A percentile compares a stretch with the other conserved stretches of the same genome.
Evolutionary conservation across 1,140 invertebrate genomes (phyloP).

Genomic region (Apis florea): DNA sequence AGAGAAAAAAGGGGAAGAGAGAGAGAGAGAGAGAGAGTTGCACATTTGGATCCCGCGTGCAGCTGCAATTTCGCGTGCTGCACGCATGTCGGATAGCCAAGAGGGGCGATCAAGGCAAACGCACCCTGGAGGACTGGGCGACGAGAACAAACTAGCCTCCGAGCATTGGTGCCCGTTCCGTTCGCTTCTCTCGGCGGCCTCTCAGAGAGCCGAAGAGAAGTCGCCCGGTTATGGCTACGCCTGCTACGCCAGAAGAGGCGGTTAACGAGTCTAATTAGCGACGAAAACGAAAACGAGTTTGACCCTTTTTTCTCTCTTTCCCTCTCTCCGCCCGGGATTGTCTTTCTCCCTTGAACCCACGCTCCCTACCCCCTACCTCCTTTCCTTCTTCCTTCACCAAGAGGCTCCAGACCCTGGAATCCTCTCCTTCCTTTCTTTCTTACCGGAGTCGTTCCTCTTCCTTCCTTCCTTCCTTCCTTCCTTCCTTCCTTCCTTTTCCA

Average conservation of each 20-base stretch:
- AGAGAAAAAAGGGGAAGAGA: no score
- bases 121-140: slow-evolving; percentile 76
- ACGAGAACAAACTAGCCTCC: slow-evolving; percentile 76
- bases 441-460: no score
- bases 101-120: slow-evolving; percentile 72
- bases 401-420: slow-evolving; percentile 8
- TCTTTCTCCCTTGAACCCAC: slow-evolving; percentile 41
- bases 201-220: slow-evolving; percentile 65
- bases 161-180: slow-evolving; percentile 66
- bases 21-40: no score
- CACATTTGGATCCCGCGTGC: slow-evolving; percentile 22
- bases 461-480: not conserved
- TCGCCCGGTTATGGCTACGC: slow-evolving; percentile 77
- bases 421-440: slow-evolving; percentile 44
- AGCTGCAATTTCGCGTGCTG: slow-evolving; percentile 65
- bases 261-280: slow-evolving; percentile 81
- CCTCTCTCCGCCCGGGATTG: slow-evolving; percentile 50
- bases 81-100: slow-evolving; percentile 66
- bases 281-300: slow-evolving; percentile 82
- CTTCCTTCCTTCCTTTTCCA: not conserved
- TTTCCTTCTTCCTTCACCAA: slow-evolving; percentile 16
- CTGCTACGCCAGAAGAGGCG: slow-evolving; percentile 73
- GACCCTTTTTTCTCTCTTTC: slow-evolving; percentile 76
- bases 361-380: not conserved
- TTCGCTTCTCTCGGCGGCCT: slow-evolving; percentile 65